These are phyloP conservation scores for Stenodera caucasica DNA, from an alignment of 2,888 invertebrate genomes.

Conservation along the genomic window DNA sequence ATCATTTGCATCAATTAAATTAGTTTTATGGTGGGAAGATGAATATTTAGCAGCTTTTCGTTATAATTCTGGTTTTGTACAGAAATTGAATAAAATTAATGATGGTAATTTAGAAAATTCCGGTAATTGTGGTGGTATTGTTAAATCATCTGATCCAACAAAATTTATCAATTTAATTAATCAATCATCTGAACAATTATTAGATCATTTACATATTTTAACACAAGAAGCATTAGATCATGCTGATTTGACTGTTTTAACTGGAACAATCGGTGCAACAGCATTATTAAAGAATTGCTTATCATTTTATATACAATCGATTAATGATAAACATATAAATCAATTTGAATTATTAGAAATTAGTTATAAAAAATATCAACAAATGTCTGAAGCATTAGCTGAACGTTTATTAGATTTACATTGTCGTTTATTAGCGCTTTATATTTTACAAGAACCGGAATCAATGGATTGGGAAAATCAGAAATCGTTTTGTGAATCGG, in stretches of 20 bases:
- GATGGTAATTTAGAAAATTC: constrained; percentile 56
- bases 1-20: constrained; percentile 81
- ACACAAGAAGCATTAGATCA: constrained; percentile 85
- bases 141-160: constrained; percentile 75
- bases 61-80: constrained; percentile 62
- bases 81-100: constrained; percentile 30
- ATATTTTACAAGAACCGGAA: constrained; percentile 80
- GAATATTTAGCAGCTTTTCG: constrained; percentile 78
- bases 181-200: constrained; percentile 71
- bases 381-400: constrained; percentile 82
- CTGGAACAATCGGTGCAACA: constrained; percentile 79
- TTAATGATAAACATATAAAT: constrained; percentile 41
- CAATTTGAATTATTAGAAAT: constrained; percentile 49
- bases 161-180: constrained; percentile 72
- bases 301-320: constrained; percentile 73
- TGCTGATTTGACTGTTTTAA: constrained; percentile 78
- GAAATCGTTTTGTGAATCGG: constrained; percentile 69
- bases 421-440: constrained; percentile 74
- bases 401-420: constrained; percentile 81
- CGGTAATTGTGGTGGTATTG: constrained; percentile 60
- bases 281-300: constrained; percentile 77
- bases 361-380: constrained; percentile 75
- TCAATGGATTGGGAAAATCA: constrained; percentile 73
- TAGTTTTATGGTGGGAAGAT: constrained; percentile 85
- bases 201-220: constrained; percentile 76